Conservation (phyloP, 2,888 invertebrate species). For the Sinodicranocentrus sp. region DNA sequence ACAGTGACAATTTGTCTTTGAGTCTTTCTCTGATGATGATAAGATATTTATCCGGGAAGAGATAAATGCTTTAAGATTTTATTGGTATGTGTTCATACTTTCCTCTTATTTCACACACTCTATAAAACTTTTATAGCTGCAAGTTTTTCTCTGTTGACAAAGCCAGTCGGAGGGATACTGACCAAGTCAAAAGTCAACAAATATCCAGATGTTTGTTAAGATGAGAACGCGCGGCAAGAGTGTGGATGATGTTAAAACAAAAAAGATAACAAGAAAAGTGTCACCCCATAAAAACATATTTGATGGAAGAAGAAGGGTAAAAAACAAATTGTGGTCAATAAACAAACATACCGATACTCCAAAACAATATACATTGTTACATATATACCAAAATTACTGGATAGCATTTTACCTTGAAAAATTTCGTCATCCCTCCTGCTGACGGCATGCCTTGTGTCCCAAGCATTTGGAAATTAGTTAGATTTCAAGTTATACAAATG, state of each 20-base stretch:
- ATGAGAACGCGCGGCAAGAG: slow-evolving; percentile 29
- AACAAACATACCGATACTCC: no score
- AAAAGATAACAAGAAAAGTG: slow-evolving; percentile 39
- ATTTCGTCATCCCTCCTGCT: slow-evolving; percentile 4
- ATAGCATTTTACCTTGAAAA: not conserved
- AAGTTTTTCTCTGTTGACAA: no score
- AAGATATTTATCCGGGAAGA: slow-evolving; percentile 39
- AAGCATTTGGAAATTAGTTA: not conserved
- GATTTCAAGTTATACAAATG: not conserved
- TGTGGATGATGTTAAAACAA: slow-evolving; percentile 36
- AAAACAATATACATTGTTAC: no score
- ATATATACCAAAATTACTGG: no score
- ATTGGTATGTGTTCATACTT: no score
- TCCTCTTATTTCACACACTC: no score
- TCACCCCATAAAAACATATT: slow-evolving; percentile 48
- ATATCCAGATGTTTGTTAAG: no score
- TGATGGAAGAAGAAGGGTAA: not conserved
- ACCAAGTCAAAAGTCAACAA: no score
- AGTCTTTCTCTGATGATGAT: slow-evolving; percentile 41
- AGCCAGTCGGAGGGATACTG: not conserved
- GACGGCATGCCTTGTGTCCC: slow-evolving; percentile 1
- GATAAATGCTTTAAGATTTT: not conserved
- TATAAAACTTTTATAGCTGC: no score
- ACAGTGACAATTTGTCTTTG: slow-evolving; percentile 56
- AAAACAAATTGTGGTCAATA: slow-evolving; percentile 29